Percentiles rank a stretch among this genome's conserved stretches.
Evolutionary conservation across 2,113 vertebrate species (phyloP).

Genomic region (Blennius ocellaris): DNA sequence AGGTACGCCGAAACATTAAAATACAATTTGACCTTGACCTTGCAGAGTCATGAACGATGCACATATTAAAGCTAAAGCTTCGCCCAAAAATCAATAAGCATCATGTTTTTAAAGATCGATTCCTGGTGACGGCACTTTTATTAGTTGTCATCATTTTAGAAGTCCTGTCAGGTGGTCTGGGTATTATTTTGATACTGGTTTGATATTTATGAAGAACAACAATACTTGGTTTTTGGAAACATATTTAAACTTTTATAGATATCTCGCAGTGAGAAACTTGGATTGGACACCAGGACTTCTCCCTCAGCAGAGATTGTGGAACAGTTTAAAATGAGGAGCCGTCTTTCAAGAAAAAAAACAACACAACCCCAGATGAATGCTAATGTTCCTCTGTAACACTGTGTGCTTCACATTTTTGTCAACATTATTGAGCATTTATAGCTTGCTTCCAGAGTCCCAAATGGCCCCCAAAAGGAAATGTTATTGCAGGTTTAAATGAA

Average conservation of each 20-base stretch:
- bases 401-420: background rate
- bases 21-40: slow-evolving; percentile 36
- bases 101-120: background rate
- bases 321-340: too few species aligned
- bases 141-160: background rate
- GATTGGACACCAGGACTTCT: background rate
- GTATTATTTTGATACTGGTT: background rate
- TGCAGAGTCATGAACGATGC: background rate
- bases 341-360: too few species aligned
- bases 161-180: background rate
- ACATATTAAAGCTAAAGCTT: background rate
- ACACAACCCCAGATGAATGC: background rate
- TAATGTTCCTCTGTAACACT: too few species aligned
- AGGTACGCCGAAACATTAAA: background rate
- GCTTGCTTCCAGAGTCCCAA: background rate
- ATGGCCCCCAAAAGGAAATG: background rate
- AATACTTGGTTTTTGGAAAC: background rate
- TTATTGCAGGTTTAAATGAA: background rate
- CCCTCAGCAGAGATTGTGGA: background rate
- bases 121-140: background rate
- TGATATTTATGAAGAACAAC: background rate
- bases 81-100: background rate
- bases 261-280: background rate
- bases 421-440: background rate
- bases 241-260: too few species aligned